Evolutionary conservation across 2,888 invertebrate genomes (phyloP), one percentile per base, ranked within the genome.

Genomic region (Nebria brevicollis): DNA sequence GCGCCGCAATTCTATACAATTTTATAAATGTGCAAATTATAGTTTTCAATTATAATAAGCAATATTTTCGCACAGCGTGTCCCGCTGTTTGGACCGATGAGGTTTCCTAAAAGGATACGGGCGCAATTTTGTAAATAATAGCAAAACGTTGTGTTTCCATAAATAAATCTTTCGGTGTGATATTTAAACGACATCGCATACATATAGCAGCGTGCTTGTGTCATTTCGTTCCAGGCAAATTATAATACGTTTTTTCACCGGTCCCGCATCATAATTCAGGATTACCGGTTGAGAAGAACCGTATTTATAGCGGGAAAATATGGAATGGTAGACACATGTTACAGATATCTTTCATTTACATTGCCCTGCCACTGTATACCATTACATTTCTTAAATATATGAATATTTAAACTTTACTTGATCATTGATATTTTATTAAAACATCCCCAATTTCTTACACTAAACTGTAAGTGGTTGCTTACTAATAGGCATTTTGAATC

Each of bases 291-390:
- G 10, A 68, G 15, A 68, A 68, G 20, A 26, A 42, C 73, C 13
- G 85, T 87, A 88, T 88, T 88, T 88, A 88, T 86, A 84, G 85
- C 85, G 85, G 85, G 87, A 87, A 87, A 87, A 88, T 87, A 87
- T 86, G 54, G 87, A 87, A 88, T 86, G 87, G 87, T 86, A 83
- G 84, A 83, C 88, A 87, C 87, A 86, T 87, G 88, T 85, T 85
- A 82, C 75, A 26, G 54, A 13, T 34, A 80, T 80, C 75, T 80
- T 80, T 80, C 79, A 80, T 80, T 80, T 80, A 75, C 78, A 79
- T 79, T 43, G 34, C 13, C 54, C 54, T 13, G 54, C 8, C 4
- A 54, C 34, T 34, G 34, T 54, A 7, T 54, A 54, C 54, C 54
- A 54, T 54, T 20, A 20, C 20, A 54, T 54, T 54, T 54, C 54